Evolutionary conservation across 2,797 vertebrate genomes (phyloP), one percentile per base, ranked within the genome.

Genomic region (Heterohyrax brucei): DNA sequence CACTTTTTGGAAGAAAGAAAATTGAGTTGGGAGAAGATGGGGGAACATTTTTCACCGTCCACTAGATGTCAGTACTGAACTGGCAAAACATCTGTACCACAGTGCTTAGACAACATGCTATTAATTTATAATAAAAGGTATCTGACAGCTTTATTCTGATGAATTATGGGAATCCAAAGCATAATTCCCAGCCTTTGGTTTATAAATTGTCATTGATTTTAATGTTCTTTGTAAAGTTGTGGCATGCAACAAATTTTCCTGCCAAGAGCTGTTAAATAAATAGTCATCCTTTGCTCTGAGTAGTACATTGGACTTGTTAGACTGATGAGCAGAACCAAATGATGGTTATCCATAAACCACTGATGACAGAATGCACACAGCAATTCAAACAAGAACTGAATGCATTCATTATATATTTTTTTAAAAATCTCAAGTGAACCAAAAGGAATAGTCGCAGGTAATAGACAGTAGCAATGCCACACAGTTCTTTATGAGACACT

Each of bases 141-240:
- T 98, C 96, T 98, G 98, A 98, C 98, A 99, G 98, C 98, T 98
- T 98, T 98, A 98, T 98, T 98, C 98, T 98, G 98, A 98, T 98
- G 98, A 99, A 99, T 99, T 98, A 98, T 98, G 98, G 98, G 98
- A 98, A 98, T 98, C 98, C 96, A 97, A 98, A 98, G 98, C 98
- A 98, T 98, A 98, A 98, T 98, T 98, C 98, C 98, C 97, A 98
- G 98, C 79, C 98, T 98, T 98, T 98, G 98, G 98, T 98, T 98
- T 98, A 98, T 98, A 99, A 99, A 99, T 99, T 99, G 98, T 98
- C 98, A 99, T 99, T 98, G 98, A 98, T 99, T 99, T 98, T 98
- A 98, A 99, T 98, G 98, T 98, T 98, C 98, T 99, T 99, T 98
- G 98, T 98, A 98, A 98, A 98, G 98, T 98, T 98, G 98, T 99